These are phyloP conservation scores for Metallyticus violacea DNA, from an alignment of 2,888 invertebrate genomes.

Conservation along the genomic window DNA sequence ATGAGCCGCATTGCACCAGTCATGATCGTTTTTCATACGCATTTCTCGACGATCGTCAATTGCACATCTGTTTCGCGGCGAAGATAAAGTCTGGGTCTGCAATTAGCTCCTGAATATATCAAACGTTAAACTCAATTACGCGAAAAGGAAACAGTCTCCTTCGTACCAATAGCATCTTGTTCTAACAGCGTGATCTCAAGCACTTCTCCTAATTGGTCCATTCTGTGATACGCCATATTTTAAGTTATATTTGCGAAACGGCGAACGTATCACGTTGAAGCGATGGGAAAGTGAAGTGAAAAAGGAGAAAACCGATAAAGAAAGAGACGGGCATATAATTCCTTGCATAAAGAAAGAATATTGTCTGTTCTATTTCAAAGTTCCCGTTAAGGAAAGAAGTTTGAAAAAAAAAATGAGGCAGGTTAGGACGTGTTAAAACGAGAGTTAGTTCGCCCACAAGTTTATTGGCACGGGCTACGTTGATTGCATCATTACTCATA, in stretches of 20 bases:
- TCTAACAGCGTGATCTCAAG: constrained; percentile 12
- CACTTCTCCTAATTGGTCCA: constrained; percentile 27
- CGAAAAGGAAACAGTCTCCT: background rate
- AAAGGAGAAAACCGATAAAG: background rate
- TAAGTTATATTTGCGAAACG: background rate
- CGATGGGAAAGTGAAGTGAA: background rate
- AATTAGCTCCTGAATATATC: constrained; percentile 17
- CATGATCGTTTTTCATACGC: background rate
- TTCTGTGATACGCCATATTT: constrained; percentile 9
- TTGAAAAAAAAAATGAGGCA: background rate
- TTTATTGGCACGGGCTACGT: background rate
- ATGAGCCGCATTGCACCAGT: background rate
- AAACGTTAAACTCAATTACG: constrained; percentile 17
- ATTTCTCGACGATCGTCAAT: background rate
- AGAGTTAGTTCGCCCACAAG: background rate
- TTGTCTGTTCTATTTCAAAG: background rate
- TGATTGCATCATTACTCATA: background rate
- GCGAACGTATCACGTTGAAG: background rate
- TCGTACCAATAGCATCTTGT: background rate
- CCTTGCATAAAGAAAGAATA: background rate
- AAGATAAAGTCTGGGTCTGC: constrained; percentile 4
- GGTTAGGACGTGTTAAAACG: background rate
- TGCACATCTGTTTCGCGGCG: constrained; percentile 9
- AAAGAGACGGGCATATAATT: background rate
- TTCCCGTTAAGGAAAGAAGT: background rate